Evolutionary conservation across 2,797 vertebrate genomes (phyloP), one percentile per base, ranked within the genome.

Genomic region (Spinibarbus caldwelli): DNA sequence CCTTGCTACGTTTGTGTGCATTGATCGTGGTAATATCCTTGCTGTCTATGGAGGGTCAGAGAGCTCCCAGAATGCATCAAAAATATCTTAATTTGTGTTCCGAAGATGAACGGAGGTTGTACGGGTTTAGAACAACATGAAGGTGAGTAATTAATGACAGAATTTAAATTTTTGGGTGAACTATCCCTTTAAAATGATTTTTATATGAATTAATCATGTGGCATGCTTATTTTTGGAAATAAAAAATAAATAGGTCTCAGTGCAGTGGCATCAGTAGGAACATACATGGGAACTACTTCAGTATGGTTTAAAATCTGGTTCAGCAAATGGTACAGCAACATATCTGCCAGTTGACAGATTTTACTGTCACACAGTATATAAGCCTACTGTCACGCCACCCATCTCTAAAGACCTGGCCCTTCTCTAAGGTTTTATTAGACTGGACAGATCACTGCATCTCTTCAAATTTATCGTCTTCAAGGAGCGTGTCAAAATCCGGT

Each of bases 401-500:
- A 29, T 64, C 59, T 34, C 15, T 73, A 67, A 70, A 71, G 70
- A 45, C 41, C 26, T 72, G 67, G 36, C 5, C 21, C 36, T 67
- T 19, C 17, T 66, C 29, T 9, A 34, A 17, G 43, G 71, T 83
- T 85, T 73, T 82, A 52, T 87, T 72, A 83, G 9, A 12, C 38
- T 75, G 66, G 31, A 78, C 57, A 77, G 67, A 85, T 45, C 75
- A 84, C 36, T 47, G 75, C 29, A 31, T 79, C 82, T 49, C 41
- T 17, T 23, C 57, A 75, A 29, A 43, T 67, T 81, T 78, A 78
- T 43, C n/a, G 45, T 80, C n/a, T 54, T 54, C 9, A 43, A 23
- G 17, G 38, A 72, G 67, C 31, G 66, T 78, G 29, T 81, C 34
- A 78, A 75, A 88, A 85, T 78, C 64, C 21, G 31, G 6, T 83